Evolutionary conservation across 2,888 invertebrate genomes (phyloP), one percentile per base, ranked within the genome.

Genomic region (Drosophila tanythrix): DNA sequence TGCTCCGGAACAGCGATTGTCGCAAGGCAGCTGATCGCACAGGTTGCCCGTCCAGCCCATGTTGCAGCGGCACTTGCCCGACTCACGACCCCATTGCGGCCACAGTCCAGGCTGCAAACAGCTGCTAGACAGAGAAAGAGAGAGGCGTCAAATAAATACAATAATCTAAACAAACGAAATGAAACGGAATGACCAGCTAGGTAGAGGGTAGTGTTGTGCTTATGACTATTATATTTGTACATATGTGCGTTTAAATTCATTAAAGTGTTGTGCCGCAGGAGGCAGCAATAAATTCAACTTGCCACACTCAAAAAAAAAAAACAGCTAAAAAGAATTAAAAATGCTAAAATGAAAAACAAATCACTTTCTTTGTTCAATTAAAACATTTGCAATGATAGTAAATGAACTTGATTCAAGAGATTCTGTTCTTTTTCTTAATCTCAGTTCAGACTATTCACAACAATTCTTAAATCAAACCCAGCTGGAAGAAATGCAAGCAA

Each of bases 21-120:
- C 99, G 93, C 99, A 99, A 31, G 97, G 97, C 81, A 97, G 94
- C 90, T 97, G 97, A 93, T 98, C 97, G 93, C 99, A 99, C 74
- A 96, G 95, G 62, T 96, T 95, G 46, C 99, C 99, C 1, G 97
- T 97, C 99, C 99, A 99, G 46, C 98, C 98, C 40, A 96, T 95
- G 81, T 97, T 96, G 92, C 99, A 99, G 61, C 96, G 96, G 93
- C 99, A 99, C 80, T 96, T 96, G 65, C 98, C 98, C 84, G 97
- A 96, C 89, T 97, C 97, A 93, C 99, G 63, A 96, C 95, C n/a
- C 99, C 99, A 93, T 99, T 97, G 35, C 96, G 95, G 57, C 98
- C 98, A 92, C 99, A 99, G 92, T 98, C 97, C 93, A 98, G 94
- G 83, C 97, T 97, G 93, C 99, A 99, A 57, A 97, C 95, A 90